These are phyloP conservation scores for Melanophora roralis DNA, from an alignment of 2,888 invertebrate species.

Conservation along the genomic window DNA sequence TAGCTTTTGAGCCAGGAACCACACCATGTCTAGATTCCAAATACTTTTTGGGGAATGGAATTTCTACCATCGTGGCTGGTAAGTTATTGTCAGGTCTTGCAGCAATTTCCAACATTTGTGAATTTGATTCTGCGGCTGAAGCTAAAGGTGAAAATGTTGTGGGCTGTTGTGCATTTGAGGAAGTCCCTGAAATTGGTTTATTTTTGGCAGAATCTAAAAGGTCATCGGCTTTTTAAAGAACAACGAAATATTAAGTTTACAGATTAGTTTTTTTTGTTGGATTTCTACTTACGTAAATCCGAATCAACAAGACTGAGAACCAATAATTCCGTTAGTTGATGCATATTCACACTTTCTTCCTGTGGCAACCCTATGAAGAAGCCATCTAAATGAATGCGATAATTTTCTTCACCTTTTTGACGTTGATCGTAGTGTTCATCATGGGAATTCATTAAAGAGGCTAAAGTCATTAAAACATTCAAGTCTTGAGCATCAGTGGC, in stretches of 20 bases:
- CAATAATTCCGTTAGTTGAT: slow-evolving; percentile 47
- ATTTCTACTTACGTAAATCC: no score
- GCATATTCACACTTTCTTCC: slow-evolving; percentile 43
- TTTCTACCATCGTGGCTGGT: slow-evolving; percentile 45
- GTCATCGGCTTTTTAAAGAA: slow-evolving; percentile 62
- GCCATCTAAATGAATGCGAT: slow-evolving; percentile 81
- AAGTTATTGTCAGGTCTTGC: background rate
- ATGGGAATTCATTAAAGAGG: slow-evolving; percentile 49
- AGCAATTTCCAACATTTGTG: background rate
- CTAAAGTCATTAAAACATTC: slow-evolving; percentile 24
- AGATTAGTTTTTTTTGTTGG: no score
- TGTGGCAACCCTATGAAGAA: slow-evolving; percentile 71
- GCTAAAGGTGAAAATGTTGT: background rate
- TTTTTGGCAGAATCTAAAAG: slow-evolving; percentile 53
- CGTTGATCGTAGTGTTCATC: slow-evolving; percentile 83
- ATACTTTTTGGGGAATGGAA: slow-evolving; percentile 46
- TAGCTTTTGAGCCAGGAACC: slow-evolving; percentile 41
- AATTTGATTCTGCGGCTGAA: background rate
- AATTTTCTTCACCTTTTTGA: slow-evolving; percentile 88
- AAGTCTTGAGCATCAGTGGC: slow-evolving; percentile 8
- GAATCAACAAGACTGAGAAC: no score
- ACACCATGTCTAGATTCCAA: slow-evolving; percentile 46
- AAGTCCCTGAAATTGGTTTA: background rate
- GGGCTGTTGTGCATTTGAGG: background rate
- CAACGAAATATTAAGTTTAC: background rate